Conservation (phyloP, 2,113 vertebrate genomes). For the Rhodinocichla rosea region DNA sequence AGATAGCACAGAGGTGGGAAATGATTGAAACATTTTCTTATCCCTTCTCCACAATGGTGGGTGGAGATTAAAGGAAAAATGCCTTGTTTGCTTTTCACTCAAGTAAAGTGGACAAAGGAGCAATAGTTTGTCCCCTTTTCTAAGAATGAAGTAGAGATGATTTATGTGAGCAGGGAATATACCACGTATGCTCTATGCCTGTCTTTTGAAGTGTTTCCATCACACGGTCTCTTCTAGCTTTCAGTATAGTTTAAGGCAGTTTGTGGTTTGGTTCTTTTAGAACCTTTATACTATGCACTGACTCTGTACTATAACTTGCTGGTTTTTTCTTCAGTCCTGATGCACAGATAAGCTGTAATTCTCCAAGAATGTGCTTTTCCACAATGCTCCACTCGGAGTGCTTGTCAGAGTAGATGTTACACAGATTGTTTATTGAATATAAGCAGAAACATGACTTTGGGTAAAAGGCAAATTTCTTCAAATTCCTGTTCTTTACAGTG, state of each 20-base stretch:
- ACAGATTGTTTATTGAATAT: not conserved
- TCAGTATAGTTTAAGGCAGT: not conserved
- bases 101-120: not conserved
- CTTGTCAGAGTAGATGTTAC: not conserved
- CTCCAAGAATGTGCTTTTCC: not conserved
- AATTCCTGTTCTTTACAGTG: not conserved
- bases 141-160: not conserved
- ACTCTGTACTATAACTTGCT: not conserved
- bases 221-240: not conserved
- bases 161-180: not conserved
- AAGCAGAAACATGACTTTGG: not conserved
- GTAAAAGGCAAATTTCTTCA: not conserved
- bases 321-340: not conserved
- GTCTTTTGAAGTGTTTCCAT: not conserved
- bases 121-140: not conserved
- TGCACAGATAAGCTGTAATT: not conserved
- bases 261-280: not conserved
- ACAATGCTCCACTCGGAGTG: not conserved
- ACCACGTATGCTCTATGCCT: not conserved
- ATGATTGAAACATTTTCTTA: not conserved
- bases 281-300: not conserved
- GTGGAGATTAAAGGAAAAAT: not conserved
- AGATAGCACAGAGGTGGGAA: not conserved
- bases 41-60: not conserved
- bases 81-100: not conserved